A percentile compares a stretch with the other conserved stretches of the same genome.
phyloP scores from a whole-genome alignment of 2,113 vertebrate species.

The Vidua chalybeata region DNA sequence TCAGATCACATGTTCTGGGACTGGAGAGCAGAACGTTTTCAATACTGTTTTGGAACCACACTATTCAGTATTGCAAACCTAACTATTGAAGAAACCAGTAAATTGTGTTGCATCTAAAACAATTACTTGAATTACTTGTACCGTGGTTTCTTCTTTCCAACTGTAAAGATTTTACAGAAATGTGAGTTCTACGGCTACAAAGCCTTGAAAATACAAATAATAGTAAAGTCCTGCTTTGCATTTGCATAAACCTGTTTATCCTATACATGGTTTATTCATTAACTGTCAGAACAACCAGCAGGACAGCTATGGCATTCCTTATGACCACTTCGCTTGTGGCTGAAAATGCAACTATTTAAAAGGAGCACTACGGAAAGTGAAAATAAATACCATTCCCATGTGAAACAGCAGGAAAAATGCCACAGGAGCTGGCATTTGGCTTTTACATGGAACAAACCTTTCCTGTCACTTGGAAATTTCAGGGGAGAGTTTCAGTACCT shows the following conservation, averaged over 20 bases:
- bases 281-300: slow-evolving; percentile 33
- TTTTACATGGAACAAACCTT: background rate
- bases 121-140: background rate
- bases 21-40: background rate
- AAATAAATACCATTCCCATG: background rate
- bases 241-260: slow-evolving; percentile 60
- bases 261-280: slow-evolving; percentile 56
- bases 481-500: background rate
- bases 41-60: background rate
- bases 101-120: slow-evolving; percentile 2
- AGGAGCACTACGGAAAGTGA: background rate
- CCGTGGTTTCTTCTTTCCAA: background rate
- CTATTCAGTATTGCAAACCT: background rate
- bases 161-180: slow-evolving; percentile 23
- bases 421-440: background rate
- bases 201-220: slow-evolving; percentile 29
- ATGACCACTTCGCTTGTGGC: background rate
- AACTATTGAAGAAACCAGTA: background rate
- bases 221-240: background rate
- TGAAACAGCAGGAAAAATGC: background rate
- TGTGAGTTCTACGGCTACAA: background rate
- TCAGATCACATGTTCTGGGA: slow-evolving; percentile 22
- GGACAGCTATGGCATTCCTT: slow-evolving; percentile 48
- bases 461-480: background rate
- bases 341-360: slow-evolving; percentile 10